phyloP scores from a whole-genome alignment of 92 coral and sea anemone species.

The Desmophyllum pertusum region DNA sequence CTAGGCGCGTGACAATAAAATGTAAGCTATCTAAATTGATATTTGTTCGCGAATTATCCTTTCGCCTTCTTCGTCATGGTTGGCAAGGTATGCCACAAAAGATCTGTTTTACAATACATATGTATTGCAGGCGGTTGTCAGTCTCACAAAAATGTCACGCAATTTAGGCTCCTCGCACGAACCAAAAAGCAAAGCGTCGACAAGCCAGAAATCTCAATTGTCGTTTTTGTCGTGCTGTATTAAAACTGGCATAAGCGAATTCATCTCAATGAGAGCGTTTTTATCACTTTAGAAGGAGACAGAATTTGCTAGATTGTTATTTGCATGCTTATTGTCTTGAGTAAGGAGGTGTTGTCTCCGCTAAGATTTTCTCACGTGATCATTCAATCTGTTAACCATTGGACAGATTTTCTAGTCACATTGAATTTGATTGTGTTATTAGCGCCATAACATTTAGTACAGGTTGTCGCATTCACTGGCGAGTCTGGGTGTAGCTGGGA shows the following conservation, averaged over 20 bases:
- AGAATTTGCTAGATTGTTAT: slow-evolving; percentile 14
- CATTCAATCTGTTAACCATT: neutral
- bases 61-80: neutral
- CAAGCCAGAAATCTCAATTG: neutral
- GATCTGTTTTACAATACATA: neutral
- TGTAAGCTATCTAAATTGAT: neutral
- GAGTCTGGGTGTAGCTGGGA: slow-evolving; percentile 15
- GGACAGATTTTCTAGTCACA: neutral
- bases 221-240: neutral
- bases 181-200: too few relatives aligned
- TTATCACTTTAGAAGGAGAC: neutral
- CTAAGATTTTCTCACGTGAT: neutral
- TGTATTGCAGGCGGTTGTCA: neutral
- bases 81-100: neutral
- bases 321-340: neutral
- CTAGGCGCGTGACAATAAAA: neutral
- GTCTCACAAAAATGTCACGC: neutral
- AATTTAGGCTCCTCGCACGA: neutral
- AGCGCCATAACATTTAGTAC: neutral
- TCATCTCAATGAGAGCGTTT: neutral
- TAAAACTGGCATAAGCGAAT: neutral
- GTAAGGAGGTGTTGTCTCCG: neutral
- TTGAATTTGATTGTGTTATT: neutral
- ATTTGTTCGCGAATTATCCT: neutral
- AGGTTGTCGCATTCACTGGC: neutral